Percentiles rank a stretch among this genome's conserved stretches.
Conservation (phyloP, 2,113 vertebrate genomes). For the Alouatta palliata region DNA sequence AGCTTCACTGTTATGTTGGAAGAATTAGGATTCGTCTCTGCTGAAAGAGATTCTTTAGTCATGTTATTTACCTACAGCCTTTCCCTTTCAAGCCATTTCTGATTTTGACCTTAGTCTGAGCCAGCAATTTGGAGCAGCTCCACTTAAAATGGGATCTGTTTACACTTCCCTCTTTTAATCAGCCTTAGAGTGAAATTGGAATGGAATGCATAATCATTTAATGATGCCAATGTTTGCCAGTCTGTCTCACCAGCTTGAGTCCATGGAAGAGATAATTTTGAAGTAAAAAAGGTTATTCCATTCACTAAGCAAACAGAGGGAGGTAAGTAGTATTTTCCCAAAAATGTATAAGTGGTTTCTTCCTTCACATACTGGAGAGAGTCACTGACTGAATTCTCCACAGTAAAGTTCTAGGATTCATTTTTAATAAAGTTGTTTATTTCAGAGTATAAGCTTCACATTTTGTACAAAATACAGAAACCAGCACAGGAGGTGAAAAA, state of each 20-base stretch:
- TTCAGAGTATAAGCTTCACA: constrained; percentile 59
- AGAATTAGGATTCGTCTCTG: background rate
- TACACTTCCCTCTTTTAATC: constrained; percentile 61
- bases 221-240: constrained; percentile 29
- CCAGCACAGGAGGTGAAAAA: constrained; percentile 67
- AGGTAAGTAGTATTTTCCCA: constrained; percentile 10
- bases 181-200: constrained; percentile 48
- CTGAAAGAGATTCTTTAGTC: background rate
- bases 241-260: constrained; percentile 51
- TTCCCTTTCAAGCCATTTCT: background rate
- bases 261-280: background rate
- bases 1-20: background rate
- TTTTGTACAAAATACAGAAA: constrained; percentile 72
- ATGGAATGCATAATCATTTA: background rate
- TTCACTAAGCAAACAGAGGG: constrained; percentile 56
- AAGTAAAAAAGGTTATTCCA: constrained; percentile 50
- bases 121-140: constrained; percentile 54
- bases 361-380: background rate
- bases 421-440: constrained; percentile 61
- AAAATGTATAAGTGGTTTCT: constrained; percentile 28
- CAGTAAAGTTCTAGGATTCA: constrained; percentile 50
- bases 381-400: background rate
- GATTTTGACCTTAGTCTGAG: constrained; percentile 52
- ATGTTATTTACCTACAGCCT: background rate
- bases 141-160: constrained; percentile 61